Percentiles rank a stretch among this genome's conserved stretches.
Conservation (phyloP, 1,140 invertebrate species). For the Drosophila oshimai region DNA sequence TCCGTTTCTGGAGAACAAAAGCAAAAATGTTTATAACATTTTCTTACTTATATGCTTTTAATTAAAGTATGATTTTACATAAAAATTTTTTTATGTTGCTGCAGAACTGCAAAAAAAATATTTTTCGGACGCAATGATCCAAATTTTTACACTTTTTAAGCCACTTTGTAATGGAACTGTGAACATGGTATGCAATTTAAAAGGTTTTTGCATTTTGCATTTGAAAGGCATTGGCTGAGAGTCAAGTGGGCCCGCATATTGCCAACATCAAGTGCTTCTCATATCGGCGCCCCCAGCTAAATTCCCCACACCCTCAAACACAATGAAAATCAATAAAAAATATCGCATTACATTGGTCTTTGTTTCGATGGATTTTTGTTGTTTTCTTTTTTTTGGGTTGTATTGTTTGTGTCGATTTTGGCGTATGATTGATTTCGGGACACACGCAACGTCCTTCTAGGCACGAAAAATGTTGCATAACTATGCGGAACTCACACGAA, state of each 20-base stretch:
- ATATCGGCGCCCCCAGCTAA: conserved; percentile 9
- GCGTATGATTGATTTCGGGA: conserved; percentile 72
- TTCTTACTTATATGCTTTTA: no score
- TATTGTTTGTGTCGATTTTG: conserved; percentile 64
- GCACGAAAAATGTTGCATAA: conserved; percentile 67
- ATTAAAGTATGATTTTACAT: no score
- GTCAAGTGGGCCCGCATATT: conserved; percentile 67
- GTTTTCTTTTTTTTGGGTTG: conserved; percentile 1
- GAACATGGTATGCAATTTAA: conserved; percentile 1
- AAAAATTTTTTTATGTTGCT: not conserved
- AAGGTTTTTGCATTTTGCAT: conserved; percentile 23
- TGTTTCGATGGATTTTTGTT: conserved; percentile 44
- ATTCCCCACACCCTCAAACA: not conserved
- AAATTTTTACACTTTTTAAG: not conserved
- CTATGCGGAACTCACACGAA: conserved; percentile 27
- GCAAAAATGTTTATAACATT: no score
- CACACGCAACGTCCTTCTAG: conserved; percentile 44
- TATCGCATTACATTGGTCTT: conserved; percentile 69
- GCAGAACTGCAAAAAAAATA: not conserved
- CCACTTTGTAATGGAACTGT: not conserved
- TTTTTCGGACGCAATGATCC: not conserved
- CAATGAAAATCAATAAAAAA: conserved; percentile 76
- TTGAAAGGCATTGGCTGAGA: conserved; percentile 22
- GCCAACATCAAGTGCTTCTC: conserved; percentile 67
- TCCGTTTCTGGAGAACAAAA: no score